Evolutionary conservation across 2,888 invertebrate species (phyloP).

Genomic region (Agrochola macilenta): DNA sequence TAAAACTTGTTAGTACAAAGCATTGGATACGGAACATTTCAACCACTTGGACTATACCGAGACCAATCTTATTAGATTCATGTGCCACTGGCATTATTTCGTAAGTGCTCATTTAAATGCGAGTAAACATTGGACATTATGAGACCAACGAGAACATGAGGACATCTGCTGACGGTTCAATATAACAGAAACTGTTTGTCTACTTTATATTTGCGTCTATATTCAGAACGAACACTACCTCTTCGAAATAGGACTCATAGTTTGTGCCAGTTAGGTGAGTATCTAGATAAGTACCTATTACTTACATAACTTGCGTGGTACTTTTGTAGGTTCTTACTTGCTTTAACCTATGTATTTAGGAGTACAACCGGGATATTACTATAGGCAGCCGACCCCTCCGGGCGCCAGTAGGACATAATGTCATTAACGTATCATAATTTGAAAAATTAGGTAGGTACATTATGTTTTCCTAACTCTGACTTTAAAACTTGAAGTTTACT

Average conservation of each 20-base stretch:
- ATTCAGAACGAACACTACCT: slow-evolving; percentile 58
- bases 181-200: slow-evolving; percentile 67
- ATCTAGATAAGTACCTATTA: background rate
- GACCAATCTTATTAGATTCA: slow-evolving; percentile 77
- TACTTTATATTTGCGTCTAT: slow-evolving; percentile 59
- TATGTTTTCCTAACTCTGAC: background rate
- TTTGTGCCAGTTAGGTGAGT: slow-evolving; percentile 22
- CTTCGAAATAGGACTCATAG: slow-evolving; percentile 49
- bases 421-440: background rate
- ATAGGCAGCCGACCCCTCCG: too few relatives aligned
- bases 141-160: slow-evolving; percentile 71
- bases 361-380: too few relatives aligned
- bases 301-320: background rate
- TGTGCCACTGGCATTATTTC: slow-evolving; percentile 75
- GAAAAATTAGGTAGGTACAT: too few relatives aligned
- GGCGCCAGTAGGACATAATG: background rate
- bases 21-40: slow-evolving; percentile 62
- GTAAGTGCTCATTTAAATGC: slow-evolving; percentile 80
- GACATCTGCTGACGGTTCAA: slow-evolving; percentile 68
- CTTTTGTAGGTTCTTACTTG: background rate
- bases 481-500: background rate
- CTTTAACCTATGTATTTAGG: background rate
- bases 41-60: slow-evolving; percentile 68
- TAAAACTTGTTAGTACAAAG: slow-evolving; percentile 56
- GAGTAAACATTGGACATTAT: slow-evolving; percentile 79